Conservation (phyloP, 1,140 invertebrate species). For the Ylistrum balloti region DNA sequence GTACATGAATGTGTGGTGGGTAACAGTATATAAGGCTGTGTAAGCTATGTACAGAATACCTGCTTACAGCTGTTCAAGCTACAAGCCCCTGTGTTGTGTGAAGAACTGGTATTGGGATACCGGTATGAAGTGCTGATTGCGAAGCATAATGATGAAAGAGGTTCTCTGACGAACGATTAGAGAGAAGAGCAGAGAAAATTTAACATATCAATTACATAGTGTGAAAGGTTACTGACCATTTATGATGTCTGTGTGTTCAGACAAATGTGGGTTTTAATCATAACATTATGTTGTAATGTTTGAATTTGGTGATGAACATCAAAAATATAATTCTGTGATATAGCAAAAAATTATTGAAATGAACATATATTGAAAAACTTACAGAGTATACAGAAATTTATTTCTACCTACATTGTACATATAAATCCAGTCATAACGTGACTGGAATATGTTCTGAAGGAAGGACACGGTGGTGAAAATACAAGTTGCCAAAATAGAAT, state of each 20-base stretch:
- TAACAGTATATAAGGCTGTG: not conserved
- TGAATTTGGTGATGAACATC: constrained; percentile 11
- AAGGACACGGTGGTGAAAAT: not conserved
- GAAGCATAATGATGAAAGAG: not conserved
- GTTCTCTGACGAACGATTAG: not conserved
- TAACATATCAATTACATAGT: not conserved
- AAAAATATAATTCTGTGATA: constrained; percentile 5
- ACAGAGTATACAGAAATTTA: not conserved
- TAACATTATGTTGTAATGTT: not conserved
- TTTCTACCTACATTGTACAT: not conserved
- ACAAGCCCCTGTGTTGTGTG: not conserved
- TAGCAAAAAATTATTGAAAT: not conserved
- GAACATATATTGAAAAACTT: constrained; percentile 4
- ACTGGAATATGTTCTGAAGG: not conserved
- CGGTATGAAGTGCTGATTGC: not conserved
- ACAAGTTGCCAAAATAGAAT: not conserved
- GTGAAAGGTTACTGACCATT: not conserved
- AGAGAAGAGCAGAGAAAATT: not conserved
- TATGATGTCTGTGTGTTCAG: not conserved
- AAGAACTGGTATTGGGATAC: not conserved
- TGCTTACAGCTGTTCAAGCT: not conserved
- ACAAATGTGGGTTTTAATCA: not conserved
- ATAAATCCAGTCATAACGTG: not conserved
- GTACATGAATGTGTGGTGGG: not conserved
- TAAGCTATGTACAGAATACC: not conserved